Base-by-base conservation (phyloP, 2,113 vertebrate genomes). In the Chlorocebus sabaeus region DNA sequence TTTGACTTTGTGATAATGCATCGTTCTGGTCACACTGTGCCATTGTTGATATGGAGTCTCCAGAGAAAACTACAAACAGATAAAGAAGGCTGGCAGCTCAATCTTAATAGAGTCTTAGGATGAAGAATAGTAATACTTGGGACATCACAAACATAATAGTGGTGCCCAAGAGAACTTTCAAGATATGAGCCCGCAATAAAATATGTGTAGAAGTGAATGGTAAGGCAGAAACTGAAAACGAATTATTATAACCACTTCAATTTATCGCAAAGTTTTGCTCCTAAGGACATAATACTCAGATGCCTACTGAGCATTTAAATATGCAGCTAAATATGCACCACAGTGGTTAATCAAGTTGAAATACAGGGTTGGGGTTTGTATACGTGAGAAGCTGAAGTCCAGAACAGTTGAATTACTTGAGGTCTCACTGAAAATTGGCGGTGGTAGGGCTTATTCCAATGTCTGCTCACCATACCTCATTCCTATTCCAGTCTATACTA, bases 1-100 rank as follows among this genome's bases (percentile, higher is more conserved):
- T 96, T 75, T 98, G 96, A 96, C 97, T 97, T 97, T 83, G 86
- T 79, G 90, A 82, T 95, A 82, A 83, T 55, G 67, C 27, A 67
- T 94, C 8, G 0, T 61, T 92, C 80, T 43, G 80, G 90, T 95
- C 73, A 89, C 38, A 25, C 22, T 30, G 6, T 88, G 55, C 79
- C 27, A 79, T 91, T n/a, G 23, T 55, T 86, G 89, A 82, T 38
- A 18, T 0, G 10, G 38, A 52, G 82, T 95, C 96, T 96, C 82
- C 75, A 79, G 89, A 92, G 92, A 93, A 95, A 92, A 85, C 73
- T 78, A 68, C 16, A 73, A 25, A 68, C 32, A 70, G 43, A 73
- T 50, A 93, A 57, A 93, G 79, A 30, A 83, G 75, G 12, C 55
- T 79, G 23, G 32, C 78, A 25, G 48, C 43, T 94, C 52, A 59